phyloP scores from a whole-genome alignment of 2,888 invertebrate genomes.

The Syrista parreyssii region DNA sequence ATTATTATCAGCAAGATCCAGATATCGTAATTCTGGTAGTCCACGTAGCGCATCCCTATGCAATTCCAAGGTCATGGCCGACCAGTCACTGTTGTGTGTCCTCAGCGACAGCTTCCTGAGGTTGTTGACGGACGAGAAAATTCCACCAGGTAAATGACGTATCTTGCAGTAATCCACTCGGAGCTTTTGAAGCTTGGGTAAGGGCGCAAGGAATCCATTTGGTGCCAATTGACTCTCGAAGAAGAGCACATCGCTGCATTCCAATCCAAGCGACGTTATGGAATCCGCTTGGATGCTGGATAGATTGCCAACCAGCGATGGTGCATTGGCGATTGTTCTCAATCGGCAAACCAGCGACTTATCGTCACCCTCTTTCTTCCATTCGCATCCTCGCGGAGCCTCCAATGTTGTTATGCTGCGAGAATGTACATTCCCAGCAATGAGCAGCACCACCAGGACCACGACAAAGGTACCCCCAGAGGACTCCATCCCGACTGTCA shows the following conservation, averaged over 20 bases:
- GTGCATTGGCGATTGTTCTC: slow-evolving; percentile 78
- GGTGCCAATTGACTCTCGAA: slow-evolving; percentile 77
- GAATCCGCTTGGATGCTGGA: slow-evolving; percentile 77
- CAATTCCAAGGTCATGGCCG: slow-evolving; percentile 81
- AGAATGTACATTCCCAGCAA: slow-evolving; percentile 22
- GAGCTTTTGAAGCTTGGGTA: slow-evolving; percentile 76
- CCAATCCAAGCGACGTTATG: slow-evolving; percentile 75
- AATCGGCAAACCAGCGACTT: slow-evolving; percentile 76
- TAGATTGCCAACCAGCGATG: slow-evolving; percentile 76
- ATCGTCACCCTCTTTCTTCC: slow-evolving; percentile 70
- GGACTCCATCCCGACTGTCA: slow-evolving; percentile 19
- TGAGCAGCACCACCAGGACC: slow-evolving; percentile 5
- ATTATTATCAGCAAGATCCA: slow-evolving; percentile 82
- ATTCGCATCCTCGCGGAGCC: slow-evolving; percentile 79
- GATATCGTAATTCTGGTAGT: slow-evolving; percentile 73
- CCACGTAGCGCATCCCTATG: slow-evolving; percentile 79
- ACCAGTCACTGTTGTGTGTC: slow-evolving; percentile 84
- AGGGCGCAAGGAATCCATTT: slow-evolving; percentile 70
- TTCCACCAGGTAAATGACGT: slow-evolving; percentile 77
- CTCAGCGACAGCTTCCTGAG: slow-evolving; percentile 76
- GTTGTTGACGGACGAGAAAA: slow-evolving; percentile 75
- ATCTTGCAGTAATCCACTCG: slow-evolving; percentile 83
- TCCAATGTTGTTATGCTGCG: slow-evolving; percentile 65
- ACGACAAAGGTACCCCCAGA: neutral
- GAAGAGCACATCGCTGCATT: slow-evolving; percentile 81